Evolutionary conservation across 2,113 vertebrate genomes (phyloP).

Genomic region (Pseudolaguvia tuberculata): DNA sequence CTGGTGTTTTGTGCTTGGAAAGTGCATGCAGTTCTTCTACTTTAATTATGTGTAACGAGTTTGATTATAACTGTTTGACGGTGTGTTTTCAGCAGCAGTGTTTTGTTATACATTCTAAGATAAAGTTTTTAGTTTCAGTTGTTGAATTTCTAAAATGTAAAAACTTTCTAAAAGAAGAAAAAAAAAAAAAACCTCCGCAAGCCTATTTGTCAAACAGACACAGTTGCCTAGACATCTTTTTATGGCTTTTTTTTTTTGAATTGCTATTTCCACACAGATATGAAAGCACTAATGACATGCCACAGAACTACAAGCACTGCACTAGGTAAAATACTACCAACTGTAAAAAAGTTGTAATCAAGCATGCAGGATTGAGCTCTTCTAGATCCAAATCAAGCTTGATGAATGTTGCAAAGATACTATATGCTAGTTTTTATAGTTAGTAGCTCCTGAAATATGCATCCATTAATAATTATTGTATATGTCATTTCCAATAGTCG

Average conservation of each 20-base stretch:
- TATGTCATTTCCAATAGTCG: too few relatives aligned
- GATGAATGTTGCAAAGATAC: slow-evolving; percentile 11
- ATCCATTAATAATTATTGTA: slow-evolving; percentile 31
- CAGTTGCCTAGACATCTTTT: not conserved
- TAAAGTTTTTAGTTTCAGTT: too few relatives aligned
- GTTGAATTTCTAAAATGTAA: not conserved
- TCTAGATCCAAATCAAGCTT: slow-evolving; percentile 31
- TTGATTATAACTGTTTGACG: not conserved
- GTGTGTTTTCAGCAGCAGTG: not conserved
- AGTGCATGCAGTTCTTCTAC: not conserved
- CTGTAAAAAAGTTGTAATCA: slow-evolving; percentile 30
- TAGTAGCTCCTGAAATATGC: not conserved
- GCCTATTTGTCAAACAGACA: too few relatives aligned
- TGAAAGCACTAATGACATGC: slow-evolving; percentile 38
- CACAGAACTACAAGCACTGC: slow-evolving; percentile 37
- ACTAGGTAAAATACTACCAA: slow-evolving; percentile 34
- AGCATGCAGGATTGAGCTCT: slow-evolving; percentile 14
- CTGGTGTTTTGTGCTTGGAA: not conserved
- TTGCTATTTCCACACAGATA: slow-evolving; percentile 22
- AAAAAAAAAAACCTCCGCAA: too few relatives aligned
- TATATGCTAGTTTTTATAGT: not conserved
- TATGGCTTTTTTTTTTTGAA: not conserved
- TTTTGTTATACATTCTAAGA: not conserved
- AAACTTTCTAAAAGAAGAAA: not conserved
- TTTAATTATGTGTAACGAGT: not conserved